phyloP scores from a whole-genome alignment of 1,140 invertebrate species.

The Myzus persicae region DNA sequence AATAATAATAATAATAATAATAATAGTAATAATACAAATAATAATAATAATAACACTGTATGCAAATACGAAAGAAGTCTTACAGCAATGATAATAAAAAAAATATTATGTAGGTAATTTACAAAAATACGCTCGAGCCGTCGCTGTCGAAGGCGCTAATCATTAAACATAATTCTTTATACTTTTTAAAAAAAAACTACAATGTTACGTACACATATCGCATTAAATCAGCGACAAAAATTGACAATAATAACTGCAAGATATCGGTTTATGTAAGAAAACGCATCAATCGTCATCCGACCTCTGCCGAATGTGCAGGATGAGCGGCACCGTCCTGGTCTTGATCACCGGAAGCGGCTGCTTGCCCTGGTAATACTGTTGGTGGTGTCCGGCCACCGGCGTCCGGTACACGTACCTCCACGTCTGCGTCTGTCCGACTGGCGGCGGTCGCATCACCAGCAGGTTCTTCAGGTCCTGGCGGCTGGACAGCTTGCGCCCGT shows the following conservation, averaged over 20 bases:
- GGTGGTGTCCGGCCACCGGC: background rate
- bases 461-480: constrained; percentile 51
- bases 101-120: background rate
- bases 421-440: constrained; percentile 56
- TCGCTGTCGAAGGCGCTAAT: background rate
- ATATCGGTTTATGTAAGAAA: background rate
- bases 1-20: too few species aligned
- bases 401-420: constrained; percentile 46
- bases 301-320: constrained; percentile 46
- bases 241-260: background rate
- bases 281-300: background rate
- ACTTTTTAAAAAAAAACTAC: background rate
- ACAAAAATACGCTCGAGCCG: background rate
- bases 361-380: background rate
- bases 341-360: background rate
- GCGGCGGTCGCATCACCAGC: constrained; percentile 56
- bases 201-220: too few species aligned
- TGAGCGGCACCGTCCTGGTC: constrained; percentile 21
- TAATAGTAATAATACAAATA: too few species aligned
- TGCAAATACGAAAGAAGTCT: background rate
- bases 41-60: too few species aligned
- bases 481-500: constrained; percentile 41
- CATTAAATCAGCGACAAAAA: background rate
- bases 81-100: background rate
- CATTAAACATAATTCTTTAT: background rate